Evolutionary conservation across 2,888 invertebrate species (phyloP).

Genomic region (Heliconius ismenius): DNA sequence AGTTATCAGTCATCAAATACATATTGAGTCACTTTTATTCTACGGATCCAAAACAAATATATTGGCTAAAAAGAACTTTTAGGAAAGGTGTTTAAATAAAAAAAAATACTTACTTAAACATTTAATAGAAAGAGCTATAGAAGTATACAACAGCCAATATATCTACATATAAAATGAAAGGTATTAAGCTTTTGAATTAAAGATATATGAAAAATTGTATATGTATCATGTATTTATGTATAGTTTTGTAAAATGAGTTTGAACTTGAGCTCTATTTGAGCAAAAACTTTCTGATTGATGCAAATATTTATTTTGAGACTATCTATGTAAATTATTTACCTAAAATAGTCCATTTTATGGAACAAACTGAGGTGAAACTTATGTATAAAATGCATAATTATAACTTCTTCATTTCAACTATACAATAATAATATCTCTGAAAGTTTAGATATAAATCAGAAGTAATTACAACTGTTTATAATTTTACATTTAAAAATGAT

Average conservation of each 20-base stretch:
- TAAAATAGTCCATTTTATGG: slow-evolving; percentile 2
- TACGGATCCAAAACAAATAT: background rate
- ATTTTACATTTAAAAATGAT: slow-evolving; percentile 8
- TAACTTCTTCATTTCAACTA: background rate
- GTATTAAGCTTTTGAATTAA: slow-evolving; percentile 16
- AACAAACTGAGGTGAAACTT: slow-evolving; percentile 7
- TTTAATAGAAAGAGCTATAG: slow-evolving; percentile 36
- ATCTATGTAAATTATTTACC: background rate
- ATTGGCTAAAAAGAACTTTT: background rate
- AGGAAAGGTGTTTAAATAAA: slow-evolving; percentile 18
- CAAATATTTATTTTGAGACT: background rate
- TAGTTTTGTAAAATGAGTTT: slow-evolving; percentile 18
- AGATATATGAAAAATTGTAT: slow-evolving; percentile 21
- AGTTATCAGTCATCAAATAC: too few species aligned
- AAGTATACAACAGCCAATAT: slow-evolving; percentile 28
- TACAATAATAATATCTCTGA: background rate
- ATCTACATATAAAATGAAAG: slow-evolving; percentile 27
- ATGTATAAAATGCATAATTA: slow-evolving; percentile 10
- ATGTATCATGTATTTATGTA: slow-evolving; percentile 14
- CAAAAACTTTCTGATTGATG: slow-evolving; percentile 20
- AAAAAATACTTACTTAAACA: slow-evolving; percentile 24
- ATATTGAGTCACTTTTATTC: background rate
- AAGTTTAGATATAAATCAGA: background rate
- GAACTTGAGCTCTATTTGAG: slow-evolving; percentile 28
- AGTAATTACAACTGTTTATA: background rate